Evolutionary conservation across 2,113 vertebrate genomes (phyloP).

Genomic region (Stegastes partitus): DNA sequence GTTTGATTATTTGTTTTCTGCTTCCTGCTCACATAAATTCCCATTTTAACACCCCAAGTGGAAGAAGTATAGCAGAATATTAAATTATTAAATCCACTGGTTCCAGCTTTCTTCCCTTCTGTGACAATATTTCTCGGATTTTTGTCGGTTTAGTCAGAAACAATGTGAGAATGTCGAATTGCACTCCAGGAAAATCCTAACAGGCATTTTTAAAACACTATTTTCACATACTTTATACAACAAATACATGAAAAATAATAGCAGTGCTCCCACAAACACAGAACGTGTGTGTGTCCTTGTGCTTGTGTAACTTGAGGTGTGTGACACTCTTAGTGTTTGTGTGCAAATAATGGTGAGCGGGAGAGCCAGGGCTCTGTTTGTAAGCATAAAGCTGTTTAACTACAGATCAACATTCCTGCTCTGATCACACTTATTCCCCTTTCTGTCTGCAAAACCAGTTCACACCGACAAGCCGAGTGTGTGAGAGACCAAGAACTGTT

Average conservation of each 20-base stretch:
- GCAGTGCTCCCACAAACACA: not conserved
- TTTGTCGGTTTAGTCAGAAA: too few species aligned
- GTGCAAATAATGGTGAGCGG: slow-evolving; percentile 41
- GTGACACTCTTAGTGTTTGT: slow-evolving; percentile 56
- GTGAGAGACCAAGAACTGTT: slow-evolving; percentile 19
- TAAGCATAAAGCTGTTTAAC: slow-evolving; percentile 81
- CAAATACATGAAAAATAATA: not conserved
- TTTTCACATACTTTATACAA: too few species aligned
- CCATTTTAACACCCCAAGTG: too few species aligned
- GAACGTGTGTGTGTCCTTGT: slow-evolving; percentile 11
- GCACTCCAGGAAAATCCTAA: too few species aligned
- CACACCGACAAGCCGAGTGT: not conserved
- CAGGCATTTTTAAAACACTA: too few species aligned
- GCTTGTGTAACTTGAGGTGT: slow-evolving; percentile 36
- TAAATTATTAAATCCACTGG: too few species aligned
- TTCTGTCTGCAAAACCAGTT: slow-evolving; percentile 56
- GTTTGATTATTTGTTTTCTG: too few species aligned
- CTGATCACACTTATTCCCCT: slow-evolving; percentile 64
- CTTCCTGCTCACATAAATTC: too few species aligned
- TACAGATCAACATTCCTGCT: slow-evolving; percentile 84
- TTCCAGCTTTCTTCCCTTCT: too few species aligned
- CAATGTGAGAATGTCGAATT: too few species aligned
- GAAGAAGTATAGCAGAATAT: too few species aligned
- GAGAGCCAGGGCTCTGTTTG: slow-evolving; percentile 60
- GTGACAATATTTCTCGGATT: too few species aligned